Percentiles rank a stretch among this genome's conserved stretches.
phyloP scores from a whole-genome alignment of 2,888 invertebrate species.

The Diaperis boleti region DNA sequence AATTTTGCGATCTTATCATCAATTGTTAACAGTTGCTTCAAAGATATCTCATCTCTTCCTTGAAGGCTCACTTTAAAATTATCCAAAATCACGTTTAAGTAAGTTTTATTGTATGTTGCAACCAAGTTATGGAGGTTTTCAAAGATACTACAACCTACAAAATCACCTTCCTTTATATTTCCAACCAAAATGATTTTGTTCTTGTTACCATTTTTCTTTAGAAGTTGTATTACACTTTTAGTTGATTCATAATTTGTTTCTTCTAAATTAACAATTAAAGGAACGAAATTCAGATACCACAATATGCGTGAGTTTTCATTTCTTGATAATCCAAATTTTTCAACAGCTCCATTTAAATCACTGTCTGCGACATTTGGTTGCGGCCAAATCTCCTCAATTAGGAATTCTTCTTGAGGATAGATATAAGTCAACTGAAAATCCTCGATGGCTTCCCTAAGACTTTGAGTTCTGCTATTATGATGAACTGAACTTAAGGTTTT shows the following conservation, averaged over 20 bases:
- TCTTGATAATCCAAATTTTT: neutral
- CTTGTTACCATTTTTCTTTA: neutral
- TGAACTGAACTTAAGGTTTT: neutral
- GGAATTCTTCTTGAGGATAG: neutral
- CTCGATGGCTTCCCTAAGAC: neutral
- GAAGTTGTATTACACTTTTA: neutral
- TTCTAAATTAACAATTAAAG: neutral
- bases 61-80: neutral
- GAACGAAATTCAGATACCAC: neutral
- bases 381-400: neutral
- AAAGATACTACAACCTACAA: neutral
- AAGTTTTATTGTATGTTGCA: neutral
- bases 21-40: neutral
- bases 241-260: neutral
- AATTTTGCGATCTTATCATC: neutral
- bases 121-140: neutral
- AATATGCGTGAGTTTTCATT: neutral
- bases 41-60: neutral
- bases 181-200: constrained; percentile 3
- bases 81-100: neutral
- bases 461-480: neutral
- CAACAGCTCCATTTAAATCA: neutral
- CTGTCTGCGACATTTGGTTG: neutral
- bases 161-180: neutral
- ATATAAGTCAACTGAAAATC: constrained; percentile 3